Evolutionary conservation across 2,113 vertebrate species (phyloP).

Genomic region (Anarhynchus alexandrinus): DNA sequence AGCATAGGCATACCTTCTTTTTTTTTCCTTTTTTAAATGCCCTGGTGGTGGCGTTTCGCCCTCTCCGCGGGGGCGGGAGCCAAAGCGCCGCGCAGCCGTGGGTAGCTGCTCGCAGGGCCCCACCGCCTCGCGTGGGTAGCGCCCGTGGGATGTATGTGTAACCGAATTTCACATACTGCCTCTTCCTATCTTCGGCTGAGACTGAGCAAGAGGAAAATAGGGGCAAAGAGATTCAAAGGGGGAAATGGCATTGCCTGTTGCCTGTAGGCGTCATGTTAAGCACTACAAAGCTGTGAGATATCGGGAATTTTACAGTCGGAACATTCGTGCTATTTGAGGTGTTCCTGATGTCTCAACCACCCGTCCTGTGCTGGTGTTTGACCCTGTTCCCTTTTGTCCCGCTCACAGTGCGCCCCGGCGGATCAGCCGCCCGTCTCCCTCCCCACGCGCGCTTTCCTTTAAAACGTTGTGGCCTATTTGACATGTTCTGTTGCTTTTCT

Average conservation of each 20-base stretch:
- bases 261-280: background rate
- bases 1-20: background rate
- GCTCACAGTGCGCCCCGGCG: background rate
- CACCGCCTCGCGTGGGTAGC: background rate
- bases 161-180: fast-evolving
- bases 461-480: background rate
- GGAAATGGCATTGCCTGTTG: background rate
- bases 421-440: background rate
- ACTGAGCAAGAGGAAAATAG: background rate
- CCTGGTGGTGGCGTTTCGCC: background rate
- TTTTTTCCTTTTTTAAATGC: background rate
- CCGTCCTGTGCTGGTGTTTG: background rate
- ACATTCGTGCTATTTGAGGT: background rate
- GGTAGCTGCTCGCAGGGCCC: background rate
- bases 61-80: background rate
- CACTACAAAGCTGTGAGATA: background rate
- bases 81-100: background rate
- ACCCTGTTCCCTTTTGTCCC: background rate
- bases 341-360: background rate
- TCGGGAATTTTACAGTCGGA: background rate
- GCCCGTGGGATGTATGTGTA: background rate
- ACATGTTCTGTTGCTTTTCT: background rate
- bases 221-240: background rate
- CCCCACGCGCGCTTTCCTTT: background rate
- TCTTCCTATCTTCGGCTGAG: background rate